phyloP scores from a whole-genome alignment of 2,888 invertebrate genomes.

The Gastrophysa polygoni region DNA sequence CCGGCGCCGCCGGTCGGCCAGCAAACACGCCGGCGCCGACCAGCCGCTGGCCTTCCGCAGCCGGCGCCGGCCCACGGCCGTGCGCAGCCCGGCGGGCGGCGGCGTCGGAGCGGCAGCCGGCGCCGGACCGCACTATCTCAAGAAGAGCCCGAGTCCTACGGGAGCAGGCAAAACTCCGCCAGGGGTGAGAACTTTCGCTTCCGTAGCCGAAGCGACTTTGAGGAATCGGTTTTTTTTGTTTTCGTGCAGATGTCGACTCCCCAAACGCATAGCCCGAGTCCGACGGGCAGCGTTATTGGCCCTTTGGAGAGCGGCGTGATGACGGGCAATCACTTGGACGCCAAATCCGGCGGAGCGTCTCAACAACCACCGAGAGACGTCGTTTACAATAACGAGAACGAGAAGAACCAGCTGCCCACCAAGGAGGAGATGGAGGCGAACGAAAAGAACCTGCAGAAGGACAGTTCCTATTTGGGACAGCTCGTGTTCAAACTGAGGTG shows the following conservation, averaged over 20 bases:
- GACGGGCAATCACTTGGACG: conserved; percentile 40
- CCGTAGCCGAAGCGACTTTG: no score
- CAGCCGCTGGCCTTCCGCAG: conserved; percentile 71
- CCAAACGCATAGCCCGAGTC: conserved; percentile 53
- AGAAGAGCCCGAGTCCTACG: conserved; percentile 92
- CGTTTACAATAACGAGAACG: conserved; percentile 60
- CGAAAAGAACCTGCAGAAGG: conserved; percentile 64
- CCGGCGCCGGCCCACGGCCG: conserved; percentile 78
- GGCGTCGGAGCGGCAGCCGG: conserved; percentile 61
- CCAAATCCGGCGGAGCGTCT: conserved; percentile 46
- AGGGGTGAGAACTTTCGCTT: conserved; percentile 57
- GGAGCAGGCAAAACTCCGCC: conserved; percentile 66
- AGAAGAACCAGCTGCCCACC: conserved; percentile 56
- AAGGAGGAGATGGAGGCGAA: conserved; percentile 65
- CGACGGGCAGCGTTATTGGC: conserved; percentile 55
- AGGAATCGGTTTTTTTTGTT: no score
- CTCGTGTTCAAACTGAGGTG: conserved; percentile 87
- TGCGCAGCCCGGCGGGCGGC: conserved; percentile 80
- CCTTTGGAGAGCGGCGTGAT: conserved; percentile 53
- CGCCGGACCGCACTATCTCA: conserved; percentile 75
- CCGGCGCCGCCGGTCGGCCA: conserved; percentile 57
- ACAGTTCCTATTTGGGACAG: conserved; percentile 79
- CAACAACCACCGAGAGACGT: conserved; percentile 57
- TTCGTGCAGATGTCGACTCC: conserved; percentile 55
- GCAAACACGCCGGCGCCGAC: conserved; percentile 64